Evolutionary conservation across 2,888 invertebrate genomes (phyloP).

Genomic region (Dorcus hopei): DNA sequence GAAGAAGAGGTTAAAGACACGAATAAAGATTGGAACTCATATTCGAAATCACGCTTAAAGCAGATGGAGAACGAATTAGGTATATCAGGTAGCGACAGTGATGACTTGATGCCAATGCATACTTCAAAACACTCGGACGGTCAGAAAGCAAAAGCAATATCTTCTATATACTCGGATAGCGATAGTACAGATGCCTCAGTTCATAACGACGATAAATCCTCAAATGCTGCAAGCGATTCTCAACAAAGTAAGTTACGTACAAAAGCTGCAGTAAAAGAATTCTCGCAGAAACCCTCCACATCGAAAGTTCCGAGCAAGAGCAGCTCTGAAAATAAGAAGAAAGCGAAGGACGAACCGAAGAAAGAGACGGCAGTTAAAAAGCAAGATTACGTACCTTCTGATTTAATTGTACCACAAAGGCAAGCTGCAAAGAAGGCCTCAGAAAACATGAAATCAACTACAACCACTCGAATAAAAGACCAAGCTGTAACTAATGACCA

Average conservation of each 20-base stretch:
- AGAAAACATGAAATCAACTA: constrained; percentile 76
- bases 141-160: constrained; percentile 55
- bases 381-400: constrained; percentile 63
- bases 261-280: constrained; percentile 83
- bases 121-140: constrained; percentile 51
- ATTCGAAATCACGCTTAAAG: constrained; percentile 57
- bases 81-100: constrained; percentile 66
- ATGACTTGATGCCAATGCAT: constrained; percentile 69
- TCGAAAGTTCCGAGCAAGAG: constrained; percentile 37
- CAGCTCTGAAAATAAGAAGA: constrained; percentile 38
- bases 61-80: constrained; percentile 75
- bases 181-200: constrained; percentile 61
- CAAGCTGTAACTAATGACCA: constrained; percentile 20
- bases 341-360: constrained; percentile 28
- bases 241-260: constrained; percentile 69
- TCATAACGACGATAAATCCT: constrained; percentile 58
- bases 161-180: constrained; percentile 81
- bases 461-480: constrained; percentile 48
- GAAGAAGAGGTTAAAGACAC: constrained; percentile 57
- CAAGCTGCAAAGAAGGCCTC: constrained; percentile 90
- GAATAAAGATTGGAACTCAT: constrained; percentile 49
- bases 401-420: constrained; percentile 83
- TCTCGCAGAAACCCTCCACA: constrained; percentile 54
- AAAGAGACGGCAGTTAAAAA: constrained; percentile 42
- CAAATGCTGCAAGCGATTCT: constrained; percentile 64